These are phyloP conservation scores for Drosophila nasuta DNA, from an alignment of 1,140 invertebrate species.

Conservation along the genomic window DNA sequence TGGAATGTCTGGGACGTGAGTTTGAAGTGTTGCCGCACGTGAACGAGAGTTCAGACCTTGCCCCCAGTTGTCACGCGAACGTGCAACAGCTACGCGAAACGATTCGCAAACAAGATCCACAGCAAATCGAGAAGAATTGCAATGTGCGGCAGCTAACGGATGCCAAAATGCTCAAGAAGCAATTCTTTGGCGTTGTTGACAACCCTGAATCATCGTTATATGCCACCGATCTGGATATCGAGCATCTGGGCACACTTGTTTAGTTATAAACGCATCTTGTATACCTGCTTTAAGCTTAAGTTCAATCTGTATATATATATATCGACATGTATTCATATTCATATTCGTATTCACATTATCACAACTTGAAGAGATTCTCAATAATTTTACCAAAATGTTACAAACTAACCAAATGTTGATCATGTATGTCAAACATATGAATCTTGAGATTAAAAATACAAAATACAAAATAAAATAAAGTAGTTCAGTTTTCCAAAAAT, in stretches of 20 bases:
- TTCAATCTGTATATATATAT: constrained; percentile 12
- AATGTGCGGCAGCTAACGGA: constrained; percentile 6
- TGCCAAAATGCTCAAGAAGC: constrained; percentile 25
- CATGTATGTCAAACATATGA: constrained; percentile 31
- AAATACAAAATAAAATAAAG: constrained; percentile 15
- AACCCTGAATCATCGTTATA: constrained; percentile 1
- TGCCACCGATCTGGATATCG: constrained; percentile 15
- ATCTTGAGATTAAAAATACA: constrained; percentile 29
- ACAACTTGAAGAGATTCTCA: constrained; percentile 27
- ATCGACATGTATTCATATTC: constrained; percentile 10
- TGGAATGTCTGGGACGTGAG: constrained; percentile 88
- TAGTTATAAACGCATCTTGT: constrained; percentile 19
- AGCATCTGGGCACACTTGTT: constrained; percentile 63
- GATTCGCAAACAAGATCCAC: constrained; percentile 17
- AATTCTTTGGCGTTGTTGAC: constrained; percentile 22
- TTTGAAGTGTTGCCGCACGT: constrained; percentile 79
- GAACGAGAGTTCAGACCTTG: constrained; percentile 72
- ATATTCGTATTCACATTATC: constrained; percentile 9
- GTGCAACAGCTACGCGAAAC: constrained; percentile 42
- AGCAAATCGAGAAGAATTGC: constrained; percentile 21
- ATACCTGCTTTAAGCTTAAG: constrained; percentile 9
- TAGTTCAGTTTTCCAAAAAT: neutral
- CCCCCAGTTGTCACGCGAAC: neutral
- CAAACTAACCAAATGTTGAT: constrained; percentile 32
- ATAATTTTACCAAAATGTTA: constrained; percentile 40